A percentile compares a stretch with the other conserved stretches of the same genome.
These are phyloP conservation scores for Gymnoscelis rufifasciata DNA, from an alignment of 2,888 invertebrate species.

Conservation along the genomic window DNA sequence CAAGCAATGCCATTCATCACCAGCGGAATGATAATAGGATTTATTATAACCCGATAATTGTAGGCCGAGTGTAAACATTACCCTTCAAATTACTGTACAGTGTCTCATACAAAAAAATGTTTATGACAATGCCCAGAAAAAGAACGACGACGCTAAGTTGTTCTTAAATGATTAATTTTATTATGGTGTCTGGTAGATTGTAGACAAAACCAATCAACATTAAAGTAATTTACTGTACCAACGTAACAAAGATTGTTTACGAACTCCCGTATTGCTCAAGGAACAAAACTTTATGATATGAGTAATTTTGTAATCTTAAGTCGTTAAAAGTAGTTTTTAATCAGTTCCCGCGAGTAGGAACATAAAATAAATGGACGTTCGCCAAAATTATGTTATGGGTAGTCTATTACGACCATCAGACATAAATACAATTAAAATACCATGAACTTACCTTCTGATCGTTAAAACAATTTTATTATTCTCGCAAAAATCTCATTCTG, in stretches of 20 bases:
- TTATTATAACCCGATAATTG: slow-evolving; percentile 20
- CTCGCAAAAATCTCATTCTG: slow-evolving; percentile 10
- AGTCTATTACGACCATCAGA: slow-evolving; percentile 23
- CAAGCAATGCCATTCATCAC: slow-evolving; percentile 25
- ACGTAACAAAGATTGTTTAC: no score
- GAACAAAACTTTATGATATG: not conserved
- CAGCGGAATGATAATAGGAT: slow-evolving; percentile 24
- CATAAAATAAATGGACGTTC: slow-evolving; percentile 34
- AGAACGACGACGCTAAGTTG: no score
- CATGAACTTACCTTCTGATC: slow-evolving; percentile 10
- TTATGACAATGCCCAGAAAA: no score
- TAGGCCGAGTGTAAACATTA: slow-evolving; percentile 5
- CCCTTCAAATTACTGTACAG: not conserved
- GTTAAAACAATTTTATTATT: slow-evolving; percentile 7
- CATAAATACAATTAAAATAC: slow-evolving; percentile 12
- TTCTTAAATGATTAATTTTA: no score
- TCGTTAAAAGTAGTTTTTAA: slow-evolving; percentile 35
- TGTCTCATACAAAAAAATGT: not conserved
- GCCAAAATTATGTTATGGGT: slow-evolving; percentile 32
- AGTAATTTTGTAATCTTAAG: slow-evolving; percentile 14
- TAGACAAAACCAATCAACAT: no score
- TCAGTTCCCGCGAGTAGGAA: slow-evolving; percentile 30
- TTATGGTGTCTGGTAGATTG: no score
- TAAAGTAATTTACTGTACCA: no score
- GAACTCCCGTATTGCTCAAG: no score